Conservation (phyloP, 1,140 invertebrate species). For the Ganaspis sp. region DNA sequence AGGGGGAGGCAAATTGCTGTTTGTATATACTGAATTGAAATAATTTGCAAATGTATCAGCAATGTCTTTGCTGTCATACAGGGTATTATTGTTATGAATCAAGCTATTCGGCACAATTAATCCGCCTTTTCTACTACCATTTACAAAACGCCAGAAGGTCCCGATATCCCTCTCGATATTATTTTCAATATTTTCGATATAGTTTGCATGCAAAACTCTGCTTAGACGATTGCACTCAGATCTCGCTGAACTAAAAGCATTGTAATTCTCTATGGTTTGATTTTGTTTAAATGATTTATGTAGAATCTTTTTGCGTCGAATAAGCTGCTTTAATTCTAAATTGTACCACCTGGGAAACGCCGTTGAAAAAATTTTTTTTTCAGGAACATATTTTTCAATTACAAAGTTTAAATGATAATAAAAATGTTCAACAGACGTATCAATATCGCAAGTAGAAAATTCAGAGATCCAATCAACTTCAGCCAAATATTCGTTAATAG, state of each 20-base stretch:
- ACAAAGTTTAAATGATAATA: neutral
- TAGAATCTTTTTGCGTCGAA: neutral
- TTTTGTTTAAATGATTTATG: neutral
- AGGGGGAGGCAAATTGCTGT: neutral
- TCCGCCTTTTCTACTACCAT: too few relatives aligned
- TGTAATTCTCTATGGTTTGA: neutral
- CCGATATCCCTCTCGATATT: too few relatives aligned
- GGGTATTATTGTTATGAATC: too few relatives aligned
- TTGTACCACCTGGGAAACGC: neutral
- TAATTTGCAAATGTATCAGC: too few relatives aligned
- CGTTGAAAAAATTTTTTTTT: neutral
- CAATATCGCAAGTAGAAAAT: neutral
- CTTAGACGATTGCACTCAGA: neutral
- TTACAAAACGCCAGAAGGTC: too few relatives aligned
- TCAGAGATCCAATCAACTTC: neutral
- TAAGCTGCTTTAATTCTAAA: neutral
- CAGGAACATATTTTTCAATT: neutral
- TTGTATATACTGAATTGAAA: neutral
- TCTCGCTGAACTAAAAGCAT: neutral
- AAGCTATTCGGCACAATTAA: too few relatives aligned
- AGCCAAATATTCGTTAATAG: neutral
- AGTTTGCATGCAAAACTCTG: neutral
- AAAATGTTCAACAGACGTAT: neutral
- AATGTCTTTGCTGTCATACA: too few relatives aligned
- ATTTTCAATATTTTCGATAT: neutral